Conservation (phyloP, 2,113 vertebrate species). For the Pristiophorus japonicus region DNA sequence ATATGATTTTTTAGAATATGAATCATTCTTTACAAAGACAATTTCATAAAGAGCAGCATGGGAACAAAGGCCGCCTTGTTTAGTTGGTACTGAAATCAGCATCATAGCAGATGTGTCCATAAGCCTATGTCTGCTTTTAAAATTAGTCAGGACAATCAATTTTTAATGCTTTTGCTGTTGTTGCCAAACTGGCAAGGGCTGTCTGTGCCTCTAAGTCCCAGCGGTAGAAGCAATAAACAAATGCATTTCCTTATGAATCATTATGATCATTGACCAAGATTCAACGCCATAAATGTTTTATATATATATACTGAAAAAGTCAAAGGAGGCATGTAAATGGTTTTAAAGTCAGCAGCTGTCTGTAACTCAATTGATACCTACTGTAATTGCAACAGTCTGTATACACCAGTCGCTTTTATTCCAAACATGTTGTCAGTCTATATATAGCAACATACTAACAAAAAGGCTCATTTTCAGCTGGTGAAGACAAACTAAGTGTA, state of each 20-base stretch:
- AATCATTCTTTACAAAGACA: neutral
- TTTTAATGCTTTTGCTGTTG: conserved; percentile 29
- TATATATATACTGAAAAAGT: neutral
- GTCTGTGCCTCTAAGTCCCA: neutral
- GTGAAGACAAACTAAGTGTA: neutral
- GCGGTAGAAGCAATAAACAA: neutral
- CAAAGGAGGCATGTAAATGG: neutral
- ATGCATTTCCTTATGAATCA: conserved; percentile 30
- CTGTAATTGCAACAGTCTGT: conserved; percentile 22
- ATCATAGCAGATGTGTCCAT: conserved; percentile 20
- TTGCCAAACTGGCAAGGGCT: neutral
- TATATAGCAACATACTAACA: neutral
- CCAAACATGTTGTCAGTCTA: neutral
- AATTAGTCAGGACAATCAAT: conserved; percentile 31
- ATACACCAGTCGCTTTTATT: neutral
- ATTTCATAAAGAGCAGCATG: neutral
- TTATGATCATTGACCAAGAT: neutral
- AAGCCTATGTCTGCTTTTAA: conserved; percentile 18
- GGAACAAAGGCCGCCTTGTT: conserved; percentile 10
- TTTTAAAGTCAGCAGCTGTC: neutral
- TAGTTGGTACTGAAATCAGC: neutral
- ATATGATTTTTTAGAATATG: neutral
- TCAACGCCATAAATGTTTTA: neutral
- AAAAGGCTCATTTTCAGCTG: neutral
- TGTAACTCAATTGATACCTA: conserved; percentile 11